These are phyloP conservation scores for Syritta pipiens DNA, from an alignment of 2,888 invertebrate species.

Conservation along the genomic window DNA sequence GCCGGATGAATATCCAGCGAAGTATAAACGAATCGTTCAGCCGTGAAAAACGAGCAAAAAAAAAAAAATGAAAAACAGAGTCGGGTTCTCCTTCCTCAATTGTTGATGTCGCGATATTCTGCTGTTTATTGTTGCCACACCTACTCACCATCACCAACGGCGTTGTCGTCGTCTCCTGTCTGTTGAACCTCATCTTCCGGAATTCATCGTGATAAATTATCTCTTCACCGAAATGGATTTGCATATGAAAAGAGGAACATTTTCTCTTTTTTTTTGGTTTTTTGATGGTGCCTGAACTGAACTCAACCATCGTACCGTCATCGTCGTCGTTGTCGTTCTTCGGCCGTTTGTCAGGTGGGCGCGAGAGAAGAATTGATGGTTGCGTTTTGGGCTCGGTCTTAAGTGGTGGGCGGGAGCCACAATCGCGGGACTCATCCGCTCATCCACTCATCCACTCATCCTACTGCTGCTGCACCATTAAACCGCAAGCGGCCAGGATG, in stretches of 20 bases:
- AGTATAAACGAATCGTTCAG: slow-evolving; percentile 31
- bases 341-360: slow-evolving; percentile 38
- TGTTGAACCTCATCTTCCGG: slow-evolving; percentile 19
- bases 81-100: slow-evolving; percentile 34
- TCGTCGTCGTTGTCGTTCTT: too few relatives aligned
- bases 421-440: slow-evolving; percentile 31
- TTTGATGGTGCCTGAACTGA: not conserved
- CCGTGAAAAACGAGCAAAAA: slow-evolving; percentile 22
- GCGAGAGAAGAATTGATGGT: slow-evolving; percentile 21
- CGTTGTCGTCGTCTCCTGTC: not conserved
- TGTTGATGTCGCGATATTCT: slow-evolving; percentile 42
- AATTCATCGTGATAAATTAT: slow-evolving; percentile 49
- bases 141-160: not conserved
- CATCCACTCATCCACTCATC: slow-evolving; percentile 15
- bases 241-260: slow-evolving; percentile 40
- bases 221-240: slow-evolving; percentile 28
- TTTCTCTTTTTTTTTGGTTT: not conserved
- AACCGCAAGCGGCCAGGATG: not conserved
- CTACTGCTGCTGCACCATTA: slow-evolving; percentile 2
- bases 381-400: slow-evolving; percentile 4
- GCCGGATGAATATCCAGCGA: slow-evolving; percentile 2
- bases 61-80: too few relatives aligned
- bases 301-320: not conserved
- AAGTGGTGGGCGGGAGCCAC: slow-evolving; percentile 33
- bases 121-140: slow-evolving; percentile 49